Evolutionary conservation across 1,140 invertebrate genomes (phyloP), one percentile per base, ranked within the genome.

Genomic region (Dinoponera quadriceps): DNA sequence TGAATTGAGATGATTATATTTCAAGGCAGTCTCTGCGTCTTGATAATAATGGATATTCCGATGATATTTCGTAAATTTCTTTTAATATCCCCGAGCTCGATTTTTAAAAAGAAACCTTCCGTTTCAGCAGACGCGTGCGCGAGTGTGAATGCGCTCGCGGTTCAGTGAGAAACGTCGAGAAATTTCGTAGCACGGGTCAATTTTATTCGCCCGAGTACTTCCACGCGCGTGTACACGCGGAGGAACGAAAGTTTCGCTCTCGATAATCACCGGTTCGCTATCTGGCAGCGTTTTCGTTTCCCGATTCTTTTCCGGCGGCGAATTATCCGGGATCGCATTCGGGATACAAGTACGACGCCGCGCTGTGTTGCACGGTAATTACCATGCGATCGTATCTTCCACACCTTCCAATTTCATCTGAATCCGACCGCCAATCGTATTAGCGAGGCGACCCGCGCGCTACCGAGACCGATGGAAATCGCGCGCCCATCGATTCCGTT

Each of bases 381-480:
- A 80, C 51, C 51, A 51, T 27, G 65, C 65, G 33, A 80, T 71
- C 75, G 75, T 80, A 71, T 80, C 75, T 57, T 59, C 75, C 66
- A 80, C 75, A 80, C 75, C 75, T 80, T 80, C 25, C 75, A 80
- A 80, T 80, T 80, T 80, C 75, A 71, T 80, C 75, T 80, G 75
- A 80, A 80, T 80, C 51, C 65, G 38, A 55, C 75, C 51, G 65
- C 66, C 75, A 71, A 80, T 80, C 75, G 75, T 80, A 71, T 80
- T 80, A 80, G 65, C 65, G 75, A 57, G 54, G 55, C 65, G 75
- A 69, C 49, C 75, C 63, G 63, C 51, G 69, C 75, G 68, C 38
- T 4, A 33, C 18, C 75, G 74, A 78, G 63, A 78, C 75, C 75
- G 63, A 78, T 78, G 75, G 63, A 78, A 78, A 78, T 78, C 75